These are phyloP conservation scores for Cheilosia grossa DNA, from an alignment of 2,888 invertebrate species.

Conservation along the genomic window DNA sequence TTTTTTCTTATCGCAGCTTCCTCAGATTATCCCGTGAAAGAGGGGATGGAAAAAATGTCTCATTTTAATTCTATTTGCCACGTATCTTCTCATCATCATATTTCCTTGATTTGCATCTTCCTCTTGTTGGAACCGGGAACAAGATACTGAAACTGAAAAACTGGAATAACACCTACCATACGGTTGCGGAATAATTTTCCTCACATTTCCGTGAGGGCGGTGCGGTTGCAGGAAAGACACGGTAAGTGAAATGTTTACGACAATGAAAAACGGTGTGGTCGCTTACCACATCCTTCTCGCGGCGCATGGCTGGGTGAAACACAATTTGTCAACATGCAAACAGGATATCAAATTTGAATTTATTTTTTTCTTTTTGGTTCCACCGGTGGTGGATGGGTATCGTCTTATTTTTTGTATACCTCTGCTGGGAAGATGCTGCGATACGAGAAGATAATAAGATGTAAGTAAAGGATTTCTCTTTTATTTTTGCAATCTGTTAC, in stretches of 20 bases:
- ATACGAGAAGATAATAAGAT: constrained; percentile 65
- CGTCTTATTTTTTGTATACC: constrained; percentile 36
- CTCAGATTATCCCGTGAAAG: constrained; percentile 19
- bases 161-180: constrained; percentile 70
- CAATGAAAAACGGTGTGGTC: constrained; percentile 76
- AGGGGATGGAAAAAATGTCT: constrained; percentile 62
- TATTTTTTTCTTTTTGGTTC: constrained; percentile 48
- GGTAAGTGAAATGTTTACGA: constrained; percentile 78
- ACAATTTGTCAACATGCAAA: constrained; percentile 75
- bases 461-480: constrained; percentile 71
- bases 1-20: background rate
- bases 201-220: constrained; percentile 26
- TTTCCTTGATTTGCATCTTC: constrained; percentile 76
- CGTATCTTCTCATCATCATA: constrained; percentile 76
- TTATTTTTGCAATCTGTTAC: constrained; percentile 73
- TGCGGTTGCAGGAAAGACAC: constrained; percentile 65
- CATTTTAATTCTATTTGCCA: constrained; percentile 77
- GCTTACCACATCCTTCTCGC: constrained; percentile 53
- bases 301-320: constrained; percentile 43
- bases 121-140: constrained; percentile 29
- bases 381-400: constrained; percentile 12
- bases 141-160: constrained; percentile 47
- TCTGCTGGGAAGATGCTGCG: constrained; percentile 21
- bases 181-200: constrained; percentile 59
- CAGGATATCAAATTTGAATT: constrained; percentile 75